phyloP scores from a whole-genome alignment of 2,888 invertebrate genomes.

The Argynnis bischoffii region DNA sequence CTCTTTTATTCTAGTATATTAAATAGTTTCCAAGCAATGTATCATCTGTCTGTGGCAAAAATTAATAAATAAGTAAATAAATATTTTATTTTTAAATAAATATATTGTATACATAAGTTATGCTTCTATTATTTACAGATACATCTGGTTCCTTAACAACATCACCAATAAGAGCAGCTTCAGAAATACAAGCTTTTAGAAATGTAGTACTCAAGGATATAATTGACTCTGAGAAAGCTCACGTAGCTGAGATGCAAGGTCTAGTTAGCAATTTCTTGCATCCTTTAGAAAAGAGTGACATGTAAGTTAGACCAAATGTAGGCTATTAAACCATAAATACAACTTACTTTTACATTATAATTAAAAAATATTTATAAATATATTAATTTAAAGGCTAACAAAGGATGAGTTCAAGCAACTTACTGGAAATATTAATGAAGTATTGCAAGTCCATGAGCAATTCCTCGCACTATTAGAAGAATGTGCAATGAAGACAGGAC shows the following conservation, averaged over 20 bases:
- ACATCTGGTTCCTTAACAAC: constrained; percentile 82
- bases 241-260: constrained; percentile 94
- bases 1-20: no score
- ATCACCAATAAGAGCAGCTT: constrained; percentile 84
- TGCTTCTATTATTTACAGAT: constrained; percentile 57
- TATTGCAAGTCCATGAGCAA: constrained; percentile 92
- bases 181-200: constrained; percentile 89
- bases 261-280: constrained; percentile 92
- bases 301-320: constrained; percentile 84
- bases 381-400: constrained; percentile 84
- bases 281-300: constrained; percentile 92
- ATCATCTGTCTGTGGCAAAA: no score
- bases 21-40: no score
- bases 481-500: constrained; percentile 86
- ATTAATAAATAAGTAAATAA: background rate
- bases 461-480: constrained; percentile 90
- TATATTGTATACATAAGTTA: background rate
- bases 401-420: constrained; percentile 93
- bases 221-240: constrained; percentile 95
- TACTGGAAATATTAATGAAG: constrained; percentile 93
- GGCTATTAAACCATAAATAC: background rate
- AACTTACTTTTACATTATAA: background rate
- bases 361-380: constrained; percentile 9
- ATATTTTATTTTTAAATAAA: background rate
- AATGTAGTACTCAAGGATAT: constrained; percentile 94